Base-by-base conservation (phyloP, 2,797 vertebrate species). In the Delichon dasypus region DNA sequence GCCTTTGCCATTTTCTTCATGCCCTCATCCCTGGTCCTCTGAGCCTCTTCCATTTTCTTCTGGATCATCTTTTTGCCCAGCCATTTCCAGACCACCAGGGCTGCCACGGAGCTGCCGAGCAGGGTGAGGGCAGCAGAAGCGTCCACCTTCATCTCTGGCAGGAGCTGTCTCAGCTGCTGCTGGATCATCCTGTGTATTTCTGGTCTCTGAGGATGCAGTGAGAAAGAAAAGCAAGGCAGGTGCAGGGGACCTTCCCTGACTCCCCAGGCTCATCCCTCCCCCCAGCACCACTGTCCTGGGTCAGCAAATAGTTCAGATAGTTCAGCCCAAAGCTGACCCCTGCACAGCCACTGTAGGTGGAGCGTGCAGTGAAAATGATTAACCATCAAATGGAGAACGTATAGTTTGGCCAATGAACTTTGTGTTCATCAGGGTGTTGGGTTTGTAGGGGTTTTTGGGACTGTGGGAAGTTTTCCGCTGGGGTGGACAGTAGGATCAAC, bases 1-100 rank as follows among this genome's bases (percentile, higher is more conserved):
- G 75, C 91, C 91, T 93, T 93, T 77, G 83, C 90, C 78, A 96
- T 95, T 84, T 95, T 93, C 89, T 83, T 88, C 92, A 96, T 5
- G 10, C 96, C 64, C 27, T 74, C 83, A 55, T 96, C 90, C 61
- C 71, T 76, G 38, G 58, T 87, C 22, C 53, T 95, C 32, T 2
- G 75, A 84, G 86, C 92, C 34, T 96, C 95, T 92, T 96, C 79
- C 15, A 93, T 97, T 77, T 91, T 86, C 79, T 93, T 85, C 45
- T 88, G 88, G n/a, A 95, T 89, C 38, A 11, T 74, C 62, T 82
- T 92, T 57, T 48, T 87, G 15, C 47, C 4, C 79, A 95, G 38
- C 88, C 95, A 95, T 78, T 88, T 97, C 93, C 93, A 90, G 74
- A 76, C 53, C 23, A 57, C 64, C 68, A 92, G 5, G 0, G 65